Percentiles rank a stretch among this genome's conserved stretches.
These are phyloP conservation scores for Urocynchramus pylzowi DNA, from an alignment of 2,113 vertebrate genomes.

Conservation along the genomic window DNA sequence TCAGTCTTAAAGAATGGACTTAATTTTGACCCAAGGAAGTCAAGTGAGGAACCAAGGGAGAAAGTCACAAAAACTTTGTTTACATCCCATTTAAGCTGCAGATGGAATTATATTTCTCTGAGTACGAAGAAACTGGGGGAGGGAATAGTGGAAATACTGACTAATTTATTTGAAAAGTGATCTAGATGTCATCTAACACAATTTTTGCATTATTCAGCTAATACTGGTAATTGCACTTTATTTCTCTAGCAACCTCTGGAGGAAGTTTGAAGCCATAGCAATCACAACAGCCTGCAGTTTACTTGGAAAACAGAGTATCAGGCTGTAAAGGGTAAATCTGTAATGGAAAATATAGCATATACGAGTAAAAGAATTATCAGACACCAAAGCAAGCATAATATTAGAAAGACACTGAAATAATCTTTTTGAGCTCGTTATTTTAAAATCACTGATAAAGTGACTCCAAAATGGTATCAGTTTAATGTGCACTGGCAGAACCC, in stretches of 20 bases:
- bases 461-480: slow-evolving; percentile 51
- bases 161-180: background rate
- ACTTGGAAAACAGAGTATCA: background rate
- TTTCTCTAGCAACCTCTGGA: slow-evolving; percentile 31
- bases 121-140: background rate
- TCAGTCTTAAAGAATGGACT: background rate
- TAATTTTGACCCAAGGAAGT: background rate
- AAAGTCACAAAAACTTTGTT: background rate
- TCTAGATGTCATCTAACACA: background rate
- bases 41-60: background rate
- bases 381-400: slow-evolving; percentile 10
- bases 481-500: slow-evolving; percentile 42
- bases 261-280: background rate
- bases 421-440: slow-evolving; percentile 39
- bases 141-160: background rate
- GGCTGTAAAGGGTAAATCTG: background rate
- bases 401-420: slow-evolving; percentile 13
- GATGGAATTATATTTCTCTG: background rate
- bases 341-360: background rate
- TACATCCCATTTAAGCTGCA: background rate
- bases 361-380: background rate
- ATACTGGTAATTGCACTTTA: background rate
- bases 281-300: background rate
- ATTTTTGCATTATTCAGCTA: background rate
- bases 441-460: slow-evolving; percentile 32